A percentile compares a stretch with the other conserved stretches of the same genome.
These are phyloP conservation scores for Butorides virescens DNA, from an alignment of 2,113 vertebrate species.

Conservation along the genomic window DNA sequence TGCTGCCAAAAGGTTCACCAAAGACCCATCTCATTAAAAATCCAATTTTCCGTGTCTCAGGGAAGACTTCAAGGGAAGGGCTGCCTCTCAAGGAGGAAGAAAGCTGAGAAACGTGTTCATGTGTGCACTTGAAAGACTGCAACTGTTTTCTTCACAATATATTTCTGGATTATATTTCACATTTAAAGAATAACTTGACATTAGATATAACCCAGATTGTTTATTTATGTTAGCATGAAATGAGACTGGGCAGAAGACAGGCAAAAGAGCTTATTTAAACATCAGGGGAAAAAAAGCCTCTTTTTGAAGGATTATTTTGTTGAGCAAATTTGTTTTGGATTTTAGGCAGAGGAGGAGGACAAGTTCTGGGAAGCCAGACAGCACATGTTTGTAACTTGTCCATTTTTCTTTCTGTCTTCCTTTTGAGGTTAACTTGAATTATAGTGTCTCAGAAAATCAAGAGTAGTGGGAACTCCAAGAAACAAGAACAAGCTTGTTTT, in stretches of 20 bases:
- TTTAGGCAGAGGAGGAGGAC: background rate
- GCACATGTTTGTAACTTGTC: background rate
- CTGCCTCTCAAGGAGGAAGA: background rate
- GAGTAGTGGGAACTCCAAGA: background rate
- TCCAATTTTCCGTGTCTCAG: background rate
- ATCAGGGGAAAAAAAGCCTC: background rate
- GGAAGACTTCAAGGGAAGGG: background rate
- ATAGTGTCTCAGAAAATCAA: slow-evolving; percentile 2
- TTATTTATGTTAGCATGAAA: slow-evolving; percentile 2
- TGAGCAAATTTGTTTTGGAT: slow-evolving; percentile 23
- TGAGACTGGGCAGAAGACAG: background rate
- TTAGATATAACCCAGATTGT: background rate
- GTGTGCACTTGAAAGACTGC: background rate
- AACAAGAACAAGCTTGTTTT: background rate
- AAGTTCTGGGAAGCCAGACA: slow-evolving; percentile 27
- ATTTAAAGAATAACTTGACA: background rate
- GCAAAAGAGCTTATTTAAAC: slow-evolving; percentile 18
- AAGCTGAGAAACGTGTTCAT: background rate
- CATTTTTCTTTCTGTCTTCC: background rate
- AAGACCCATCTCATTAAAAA: background rate
- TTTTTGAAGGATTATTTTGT: background rate
- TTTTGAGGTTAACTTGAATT: slow-evolving; percentile 40
- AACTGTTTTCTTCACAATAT: background rate
- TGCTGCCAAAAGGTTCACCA: background rate
- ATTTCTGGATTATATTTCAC: background rate